A percentile compares a stretch with the other conserved stretches of the same genome.
Conservation (phyloP, 2,797 vertebrate species). For the Thamnophis elegans region DNA sequence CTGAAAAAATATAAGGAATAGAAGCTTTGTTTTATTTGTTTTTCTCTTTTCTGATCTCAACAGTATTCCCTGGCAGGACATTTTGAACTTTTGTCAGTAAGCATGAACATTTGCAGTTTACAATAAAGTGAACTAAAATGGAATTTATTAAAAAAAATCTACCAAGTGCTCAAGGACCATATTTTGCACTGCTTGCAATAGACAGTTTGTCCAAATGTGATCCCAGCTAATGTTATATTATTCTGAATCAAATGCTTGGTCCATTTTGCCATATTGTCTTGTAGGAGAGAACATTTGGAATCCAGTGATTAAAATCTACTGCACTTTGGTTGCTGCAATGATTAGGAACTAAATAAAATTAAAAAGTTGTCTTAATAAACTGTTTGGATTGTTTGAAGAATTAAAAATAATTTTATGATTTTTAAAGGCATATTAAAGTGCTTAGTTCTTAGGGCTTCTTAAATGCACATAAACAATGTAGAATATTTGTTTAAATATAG, state of each 20-base stretch:
- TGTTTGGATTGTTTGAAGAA: not conserved
- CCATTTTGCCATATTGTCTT: not conserved
- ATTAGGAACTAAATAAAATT: not conserved
- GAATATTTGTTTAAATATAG: slow-evolving; percentile 53
- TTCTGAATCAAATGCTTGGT: not conserved
- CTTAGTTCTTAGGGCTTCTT: slow-evolving; percentile 45
- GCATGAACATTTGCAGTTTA: not conserved
- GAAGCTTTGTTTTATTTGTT: not conserved
- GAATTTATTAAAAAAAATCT: not conserved
- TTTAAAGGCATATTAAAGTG: slow-evolving; percentile 28
- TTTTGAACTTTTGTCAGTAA: not conserved
- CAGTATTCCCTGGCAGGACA: not conserved
- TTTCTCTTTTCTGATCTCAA: not conserved
- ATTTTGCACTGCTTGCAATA: not conserved
- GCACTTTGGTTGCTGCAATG: not conserved
- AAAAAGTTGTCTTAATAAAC: not conserved
- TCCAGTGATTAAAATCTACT: not conserved
- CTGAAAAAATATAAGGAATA: not conserved
- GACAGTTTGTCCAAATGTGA: not conserved
- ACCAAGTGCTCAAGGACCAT: not conserved
- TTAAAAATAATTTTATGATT: not conserved
- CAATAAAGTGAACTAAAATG: not conserved
- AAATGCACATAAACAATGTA: slow-evolving; percentile 39
- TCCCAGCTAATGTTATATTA: not conserved
- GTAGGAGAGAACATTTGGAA: not conserved